These are phyloP conservation scores for Amphibalanus amphitrite DNA, from an alignment of 1,140 invertebrate species.

Conservation along the genomic window DNA sequence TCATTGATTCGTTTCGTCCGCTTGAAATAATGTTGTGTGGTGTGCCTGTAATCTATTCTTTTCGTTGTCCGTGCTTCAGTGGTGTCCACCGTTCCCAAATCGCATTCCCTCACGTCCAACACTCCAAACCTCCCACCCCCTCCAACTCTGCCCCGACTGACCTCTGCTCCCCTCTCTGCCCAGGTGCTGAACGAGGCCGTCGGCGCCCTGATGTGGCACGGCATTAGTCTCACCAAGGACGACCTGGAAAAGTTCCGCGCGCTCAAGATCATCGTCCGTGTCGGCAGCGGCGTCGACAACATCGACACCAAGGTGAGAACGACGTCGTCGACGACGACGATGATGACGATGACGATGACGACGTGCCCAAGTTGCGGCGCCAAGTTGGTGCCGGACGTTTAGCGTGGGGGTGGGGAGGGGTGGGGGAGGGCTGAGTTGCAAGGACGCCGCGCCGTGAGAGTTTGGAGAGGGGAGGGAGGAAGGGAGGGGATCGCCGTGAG, in stretches of 20 bases:
- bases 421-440: no score
- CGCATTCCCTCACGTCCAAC: no score
- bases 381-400: neutral
- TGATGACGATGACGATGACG: no score
- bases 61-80: no score
- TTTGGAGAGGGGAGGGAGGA: neutral
- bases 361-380: neutral
- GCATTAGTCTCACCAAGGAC: constrained; percentile 95
- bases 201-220: constrained; percentile 99
- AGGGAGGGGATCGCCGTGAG: neutral
- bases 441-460: no score
- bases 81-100: no score
- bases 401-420: constrained; percentile 5
- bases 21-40: no score
- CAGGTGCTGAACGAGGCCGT: constrained; percentile 97
- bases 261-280: constrained; percentile 92
- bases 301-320: constrained; percentile 77
- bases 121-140: no score
- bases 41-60: no score
- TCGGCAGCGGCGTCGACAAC: constrained; percentile 95
- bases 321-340: no score
- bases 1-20: no score
- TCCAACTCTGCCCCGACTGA: no score
- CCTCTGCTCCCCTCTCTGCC: neutral
- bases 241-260: constrained; percentile 99